Evolutionary conservation across 2,797 vertebrate species (phyloP), one percentile per base, ranked within the genome.

Genomic region (Ceryle rudis): DNA sequence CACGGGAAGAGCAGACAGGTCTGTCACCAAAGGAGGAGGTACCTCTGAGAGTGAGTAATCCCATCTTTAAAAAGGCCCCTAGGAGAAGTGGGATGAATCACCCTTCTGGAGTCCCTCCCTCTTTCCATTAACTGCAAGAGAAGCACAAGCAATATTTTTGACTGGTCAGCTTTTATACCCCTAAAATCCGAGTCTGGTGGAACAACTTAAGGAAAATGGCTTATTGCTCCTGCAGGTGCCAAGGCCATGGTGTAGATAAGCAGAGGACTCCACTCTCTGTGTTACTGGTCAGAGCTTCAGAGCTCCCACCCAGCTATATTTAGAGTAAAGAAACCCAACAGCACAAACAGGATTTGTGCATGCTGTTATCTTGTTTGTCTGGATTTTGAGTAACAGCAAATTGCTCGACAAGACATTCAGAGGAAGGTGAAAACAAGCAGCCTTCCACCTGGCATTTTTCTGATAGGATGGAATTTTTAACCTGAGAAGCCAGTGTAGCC

Each of bases 391-490:
- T 44, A 64, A 71, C 55, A 86, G 77, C 81, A 92, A 95, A 89
- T n/a, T 64, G 3, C 71, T 91, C 77, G 70, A 92, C 71, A 82
- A 81, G 70, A 88, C 75, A 84, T 89, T 93, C 74, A 91, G 88
- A 96, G 88, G 89, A 94, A 82, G 69, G 92, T 52, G 79, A 96
- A 97, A 95, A 81, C 90, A 97, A 96, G 71, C 66, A 92, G 80
- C 75, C 42, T 86, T 92, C 80, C 87, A 51, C 70, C 51, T 62
- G 47, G 75, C 57, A 55, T 91, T 96, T 89, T 58, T 64, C 86
- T 87, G 89, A 41, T 75, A 74, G 25, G 66, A 49, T 16, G n/a
- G 35, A 31, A 55, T 47, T 91, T 85, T 91, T 90, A 84, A 51
- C 52, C 71, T 80, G 69, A 87, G 94, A 94, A 88, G 39, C 29